These are phyloP conservation scores for Cetoscarus ocellatus DNA, from an alignment of 2,797 vertebrate species.

Conservation along the genomic window DNA sequence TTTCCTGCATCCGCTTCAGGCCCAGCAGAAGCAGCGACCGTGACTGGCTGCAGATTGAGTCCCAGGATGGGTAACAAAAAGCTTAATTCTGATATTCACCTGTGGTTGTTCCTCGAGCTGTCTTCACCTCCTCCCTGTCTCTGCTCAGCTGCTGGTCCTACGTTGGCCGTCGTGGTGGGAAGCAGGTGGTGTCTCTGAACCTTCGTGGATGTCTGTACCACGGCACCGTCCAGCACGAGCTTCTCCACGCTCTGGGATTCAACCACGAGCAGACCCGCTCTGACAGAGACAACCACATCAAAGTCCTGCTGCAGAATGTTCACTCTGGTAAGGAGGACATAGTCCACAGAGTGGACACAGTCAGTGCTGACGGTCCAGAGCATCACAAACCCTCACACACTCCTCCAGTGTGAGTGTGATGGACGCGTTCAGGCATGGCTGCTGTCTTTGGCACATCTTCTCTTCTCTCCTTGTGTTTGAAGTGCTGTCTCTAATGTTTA, in stretches of 20 bases:
- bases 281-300: slow-evolving; percentile 81
- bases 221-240: slow-evolving; percentile 79
- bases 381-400: too few relatives aligned
- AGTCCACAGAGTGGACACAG: too few relatives aligned
- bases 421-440: too few relatives aligned
- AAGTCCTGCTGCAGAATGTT: slow-evolving; percentile 66
- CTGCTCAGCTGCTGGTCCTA: slow-evolving; percentile 69
- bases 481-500: too few relatives aligned
- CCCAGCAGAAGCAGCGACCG: slow-evolving; percentile 57
- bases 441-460: too few relatives aligned
- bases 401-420: too few relatives aligned
- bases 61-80: slow-evolving; percentile 61
- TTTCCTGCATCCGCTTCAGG: slow-evolving; percentile 80
- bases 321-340: slow-evolving; percentile 43
- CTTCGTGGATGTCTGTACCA: slow-evolving; percentile 77
- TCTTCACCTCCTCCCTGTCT: slow-evolving; percentile 3
- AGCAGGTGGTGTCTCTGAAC: slow-evolving; percentile 73
- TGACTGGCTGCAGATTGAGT: slow-evolving; percentile 80
- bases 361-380: too few relatives aligned
- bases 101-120: too few relatives aligned
- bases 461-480: too few relatives aligned
- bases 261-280: slow-evolving; percentile 81
- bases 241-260: slow-evolving; percentile 83
- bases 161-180: slow-evolving; percentile 61
- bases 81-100: too few relatives aligned